Base-by-base conservation (phyloP, 2,113 vertebrate species). In the Albula glossodonta region DNA sequence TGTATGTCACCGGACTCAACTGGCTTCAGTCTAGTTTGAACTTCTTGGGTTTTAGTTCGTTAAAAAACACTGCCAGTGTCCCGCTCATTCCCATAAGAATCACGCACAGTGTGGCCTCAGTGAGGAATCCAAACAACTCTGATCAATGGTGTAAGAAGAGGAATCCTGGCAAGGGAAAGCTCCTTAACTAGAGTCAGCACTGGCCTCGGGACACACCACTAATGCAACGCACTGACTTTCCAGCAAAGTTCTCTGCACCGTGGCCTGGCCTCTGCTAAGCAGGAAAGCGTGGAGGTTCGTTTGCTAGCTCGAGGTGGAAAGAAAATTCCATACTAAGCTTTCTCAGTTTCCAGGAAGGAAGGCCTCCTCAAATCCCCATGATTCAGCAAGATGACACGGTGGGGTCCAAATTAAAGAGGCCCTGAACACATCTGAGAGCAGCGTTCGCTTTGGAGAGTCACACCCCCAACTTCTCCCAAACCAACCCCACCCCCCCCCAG, bases 371-470 rank as follows among this genome's bases (percentile, higher is more conserved):
- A 51, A 85, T 66, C 78, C 78, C 84, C 9, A 48, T 25, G 49
- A 79, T 48, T 85, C 81, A 78, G 84, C 56, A 66, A 56, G 56
- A 66, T 80, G 50, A 85, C 84, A 85, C 84, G 63, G 84, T 50
- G 57, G 84, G 80, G 22, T 51, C 51, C 84, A 63, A 85, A 85
- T 81, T 79, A 81, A 85, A 80, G 84, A 53, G 19, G 4, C 1
- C 41, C 31, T 4, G 56, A 85, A 78, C 49, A 50, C 56, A 66
- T 80, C 52, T 48, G 49, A 41, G 12, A 51, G 31, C 56, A 49
- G 52, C 78, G 22, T 22, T 15, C 5, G 15, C n/a, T 74, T 74
- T 74, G n/a, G 70, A 31, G 31, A 80, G 31, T 70, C 74, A 31
- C 51, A 9, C 63, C 50, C 31, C 31, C 31, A 41, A 41, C 31